Conservation (phyloP, 2,888 invertebrate species). For the Metallyticus violacea region DNA sequence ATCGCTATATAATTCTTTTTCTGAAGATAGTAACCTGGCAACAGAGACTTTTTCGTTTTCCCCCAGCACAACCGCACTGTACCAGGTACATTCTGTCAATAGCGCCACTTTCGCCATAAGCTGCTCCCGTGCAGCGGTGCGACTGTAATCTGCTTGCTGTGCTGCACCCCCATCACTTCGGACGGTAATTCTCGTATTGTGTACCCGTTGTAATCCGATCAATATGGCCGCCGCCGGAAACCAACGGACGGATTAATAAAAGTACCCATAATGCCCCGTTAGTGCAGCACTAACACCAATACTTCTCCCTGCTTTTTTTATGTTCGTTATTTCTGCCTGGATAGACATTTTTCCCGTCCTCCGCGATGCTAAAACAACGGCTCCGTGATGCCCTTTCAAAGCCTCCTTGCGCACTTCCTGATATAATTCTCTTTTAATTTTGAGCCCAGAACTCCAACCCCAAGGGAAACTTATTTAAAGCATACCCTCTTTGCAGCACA, state of each 20-base stretch:
- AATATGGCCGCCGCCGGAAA: background rate
- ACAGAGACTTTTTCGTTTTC: too few species aligned
- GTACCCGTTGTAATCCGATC: conserved; percentile 6
- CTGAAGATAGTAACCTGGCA: background rate
- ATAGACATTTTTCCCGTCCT: background rate
- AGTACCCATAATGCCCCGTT: background rate
- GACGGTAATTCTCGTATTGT: conserved; percentile 6
- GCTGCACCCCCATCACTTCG: background rate
- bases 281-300: background rate
- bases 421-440: background rate
- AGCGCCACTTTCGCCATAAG: background rate
- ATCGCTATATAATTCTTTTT: background rate
- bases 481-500: background rate
- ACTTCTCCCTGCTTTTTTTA: background rate
- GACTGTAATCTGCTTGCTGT: background rate
- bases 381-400: background rate
- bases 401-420: background rate
- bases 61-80: background rate
- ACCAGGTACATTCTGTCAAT: background rate
- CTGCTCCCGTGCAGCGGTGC: background rate
- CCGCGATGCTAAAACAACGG: background rate
- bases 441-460: background rate
- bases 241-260: background rate
- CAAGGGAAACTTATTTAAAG: background rate
- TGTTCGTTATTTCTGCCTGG: background rate